Conservation (phyloP, 2,113 vertebrate species). For the Orycteropus afer region DNA sequence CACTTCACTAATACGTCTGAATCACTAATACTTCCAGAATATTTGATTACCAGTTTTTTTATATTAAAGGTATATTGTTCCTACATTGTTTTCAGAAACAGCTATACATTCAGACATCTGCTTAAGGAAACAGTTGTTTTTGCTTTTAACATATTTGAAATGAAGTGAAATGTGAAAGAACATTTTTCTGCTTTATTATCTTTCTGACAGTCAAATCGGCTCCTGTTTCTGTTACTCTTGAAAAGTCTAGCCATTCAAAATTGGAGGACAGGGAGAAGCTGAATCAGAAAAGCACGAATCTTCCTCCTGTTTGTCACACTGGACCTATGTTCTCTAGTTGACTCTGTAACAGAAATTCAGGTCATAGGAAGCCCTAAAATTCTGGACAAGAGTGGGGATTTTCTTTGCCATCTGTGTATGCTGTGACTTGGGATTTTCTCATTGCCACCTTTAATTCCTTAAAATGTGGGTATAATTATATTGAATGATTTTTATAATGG, state of each 20-base stretch:
- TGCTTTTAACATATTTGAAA: conserved; percentile 20
- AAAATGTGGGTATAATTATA: neutral
- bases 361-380: neutral
- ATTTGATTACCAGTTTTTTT: conserved; percentile 56
- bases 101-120: neutral
- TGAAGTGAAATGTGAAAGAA: neutral
- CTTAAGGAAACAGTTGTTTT: neutral
- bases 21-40: neutral
- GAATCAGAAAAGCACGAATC: neutral
- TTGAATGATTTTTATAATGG: neutral
- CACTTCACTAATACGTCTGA: neutral
- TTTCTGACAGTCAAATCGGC: neutral
- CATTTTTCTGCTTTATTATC: neutral
- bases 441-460: neutral
- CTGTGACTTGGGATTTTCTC: neutral
- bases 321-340: neutral
- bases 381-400: neutral
- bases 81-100: conserved; percentile 3
- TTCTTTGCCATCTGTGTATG: neutral
- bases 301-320: neutral
- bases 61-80: neutral
- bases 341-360: neutral
- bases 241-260: neutral
- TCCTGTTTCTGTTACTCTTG: neutral
- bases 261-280: neutral